A percentile compares a stretch with the other conserved stretches of the same genome.
Conservation (phyloP, 2,888 invertebrate species). For the Lacanobia wlatinum region DNA sequence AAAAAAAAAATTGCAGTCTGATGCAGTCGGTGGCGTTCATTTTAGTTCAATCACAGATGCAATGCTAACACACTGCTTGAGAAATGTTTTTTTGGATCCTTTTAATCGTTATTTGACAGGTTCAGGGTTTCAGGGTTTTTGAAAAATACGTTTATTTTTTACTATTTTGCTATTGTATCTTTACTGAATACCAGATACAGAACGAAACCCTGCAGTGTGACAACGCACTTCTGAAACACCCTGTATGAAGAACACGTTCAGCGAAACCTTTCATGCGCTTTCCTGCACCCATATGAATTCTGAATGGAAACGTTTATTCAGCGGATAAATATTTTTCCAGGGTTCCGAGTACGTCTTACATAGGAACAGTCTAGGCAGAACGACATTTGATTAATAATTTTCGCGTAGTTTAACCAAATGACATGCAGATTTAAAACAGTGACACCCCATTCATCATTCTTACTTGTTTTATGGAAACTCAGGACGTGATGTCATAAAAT, state of each 20-base stretch:
- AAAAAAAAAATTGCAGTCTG: no score
- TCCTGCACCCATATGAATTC: neutral
- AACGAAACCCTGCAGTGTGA: no score
- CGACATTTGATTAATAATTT: constrained; percentile 14
- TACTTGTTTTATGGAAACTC: constrained; percentile 16
- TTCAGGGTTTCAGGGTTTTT: no score
- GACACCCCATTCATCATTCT: constrained; percentile 29
- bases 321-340: neutral
- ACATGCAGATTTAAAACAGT: constrained; percentile 31
- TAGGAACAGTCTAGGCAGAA: neutral
- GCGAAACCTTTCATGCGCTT: neutral
- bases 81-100: no score
- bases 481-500: constrained; percentile 3
- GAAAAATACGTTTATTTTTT: no score
- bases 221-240: no score
- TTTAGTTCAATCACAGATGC: no score
- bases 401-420: constrained; percentile 30
- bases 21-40: no score
- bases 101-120: no score
- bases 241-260: neutral
- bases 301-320: constrained; percentile 3
- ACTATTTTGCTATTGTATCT: no score
- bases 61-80: no score
- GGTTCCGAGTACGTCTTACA: neutral
- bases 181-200: no score